Conservation (phyloP, 2,888 invertebrate genomes). For the Cataglyphis cursor region DNA sequence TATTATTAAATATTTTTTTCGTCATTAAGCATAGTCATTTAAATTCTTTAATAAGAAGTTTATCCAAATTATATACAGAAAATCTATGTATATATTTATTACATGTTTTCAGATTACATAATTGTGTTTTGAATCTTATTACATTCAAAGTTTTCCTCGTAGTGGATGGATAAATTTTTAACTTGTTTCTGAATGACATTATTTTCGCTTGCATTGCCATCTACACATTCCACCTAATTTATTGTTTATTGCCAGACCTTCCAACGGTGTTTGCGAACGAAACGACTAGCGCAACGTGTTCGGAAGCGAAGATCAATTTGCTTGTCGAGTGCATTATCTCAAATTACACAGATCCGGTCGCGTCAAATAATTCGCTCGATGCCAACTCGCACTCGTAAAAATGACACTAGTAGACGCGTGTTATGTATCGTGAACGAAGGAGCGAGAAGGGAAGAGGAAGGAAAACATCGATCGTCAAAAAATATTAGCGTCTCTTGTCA, state of each 20-base stretch:
- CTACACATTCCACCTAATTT: background rate
- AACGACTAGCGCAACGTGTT: conserved; percentile 16
- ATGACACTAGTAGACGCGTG: conserved; percentile 5
- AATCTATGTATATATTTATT: background rate
- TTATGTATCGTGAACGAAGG: background rate
- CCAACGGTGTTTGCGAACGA: conserved; percentile 22
- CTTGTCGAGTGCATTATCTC: conserved; percentile 54
- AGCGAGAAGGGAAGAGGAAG: background rate
- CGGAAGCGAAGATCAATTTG: conserved; percentile 53
- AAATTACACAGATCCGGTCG: conserved; percentile 55
- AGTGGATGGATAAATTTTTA: background rate
- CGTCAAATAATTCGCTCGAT: conserved; percentile 38
- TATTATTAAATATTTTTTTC: background rate
- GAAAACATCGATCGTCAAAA: background rate
- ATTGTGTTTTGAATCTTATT: background rate
- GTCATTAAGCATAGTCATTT: background rate
- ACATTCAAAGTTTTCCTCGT: conserved; percentile 4
- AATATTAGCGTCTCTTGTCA: conserved; percentile 5
- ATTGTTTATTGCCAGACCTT: background rate
- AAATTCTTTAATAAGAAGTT: background rate
- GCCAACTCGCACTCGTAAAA: conserved; percentile 21
- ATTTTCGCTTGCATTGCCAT: background rate
- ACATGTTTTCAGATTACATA: background rate
- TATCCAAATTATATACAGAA: background rate
- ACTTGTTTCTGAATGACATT: background rate